Percentiles rank a stretch among this genome's conserved stretches.
Conservation (phyloP, 2,113 vertebrate species). For the Zosterops hypoxanthus region DNA sequence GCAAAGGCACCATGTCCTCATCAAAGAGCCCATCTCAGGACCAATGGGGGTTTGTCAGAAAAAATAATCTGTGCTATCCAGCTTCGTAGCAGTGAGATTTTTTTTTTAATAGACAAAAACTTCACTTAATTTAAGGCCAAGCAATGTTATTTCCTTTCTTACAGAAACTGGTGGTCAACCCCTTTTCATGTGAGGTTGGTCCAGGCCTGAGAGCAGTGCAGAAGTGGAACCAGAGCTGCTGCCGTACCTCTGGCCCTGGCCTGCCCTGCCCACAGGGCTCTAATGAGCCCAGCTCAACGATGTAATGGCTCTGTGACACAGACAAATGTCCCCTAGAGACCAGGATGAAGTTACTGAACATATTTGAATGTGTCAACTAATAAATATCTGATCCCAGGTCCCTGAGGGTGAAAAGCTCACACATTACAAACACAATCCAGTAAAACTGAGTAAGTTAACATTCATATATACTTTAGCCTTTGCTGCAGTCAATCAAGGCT, state of each 20-base stretch:
- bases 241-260: neutral
- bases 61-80: neutral
- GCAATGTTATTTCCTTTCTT: neutral
- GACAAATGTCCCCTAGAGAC: constrained; percentile 4
- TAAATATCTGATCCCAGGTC: constrained; percentile 19
- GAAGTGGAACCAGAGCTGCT: neutral
- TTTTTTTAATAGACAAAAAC: neutral
- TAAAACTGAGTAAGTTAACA: neutral
- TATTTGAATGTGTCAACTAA: neutral
- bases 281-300: neutral
- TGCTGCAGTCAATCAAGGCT: neutral
- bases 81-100: neutral
- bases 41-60: neutral
- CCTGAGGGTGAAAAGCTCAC: neutral
- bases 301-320: neutral
- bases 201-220: neutral
- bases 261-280: neutral
- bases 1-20: neutral
- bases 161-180: neutral
- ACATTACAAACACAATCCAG: neutral
- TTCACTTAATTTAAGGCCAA: neutral
- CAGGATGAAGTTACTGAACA: neutral
- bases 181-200: neutral
- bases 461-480: neutral
- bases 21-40: neutral